These are phyloP conservation scores for Hippolais icterina DNA, from an alignment of 2,113 vertebrate genomes.

Conservation along the genomic window DNA sequence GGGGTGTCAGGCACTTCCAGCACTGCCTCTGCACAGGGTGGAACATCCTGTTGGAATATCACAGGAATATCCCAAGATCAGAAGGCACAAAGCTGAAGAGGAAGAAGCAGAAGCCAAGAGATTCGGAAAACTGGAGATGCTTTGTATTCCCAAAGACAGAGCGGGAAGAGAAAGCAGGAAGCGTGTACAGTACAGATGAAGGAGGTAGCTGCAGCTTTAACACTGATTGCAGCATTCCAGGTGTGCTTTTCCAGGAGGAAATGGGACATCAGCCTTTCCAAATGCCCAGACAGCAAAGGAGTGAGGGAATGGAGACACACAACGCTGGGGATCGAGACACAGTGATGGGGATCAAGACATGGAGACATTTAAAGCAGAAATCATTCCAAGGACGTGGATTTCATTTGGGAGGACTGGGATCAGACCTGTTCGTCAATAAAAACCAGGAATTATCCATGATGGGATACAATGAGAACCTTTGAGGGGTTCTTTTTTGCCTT, in stretches of 20 bases:
- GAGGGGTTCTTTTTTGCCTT: neutral
- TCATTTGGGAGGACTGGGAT: neutral
- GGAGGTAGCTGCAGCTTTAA: neutral
- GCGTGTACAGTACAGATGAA: accelerated
- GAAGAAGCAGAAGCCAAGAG: neutral
- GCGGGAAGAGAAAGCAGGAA: neutral
- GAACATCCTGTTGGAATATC: neutral
- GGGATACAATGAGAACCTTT: neutral
- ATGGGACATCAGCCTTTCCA: neutral
- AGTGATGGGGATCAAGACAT: neutral
- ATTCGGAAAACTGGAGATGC: neutral
- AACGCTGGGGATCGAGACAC: neutral
- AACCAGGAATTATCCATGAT: neutral
- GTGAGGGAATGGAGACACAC: neutral
- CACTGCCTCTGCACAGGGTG: neutral
- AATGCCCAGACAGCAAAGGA: neutral
- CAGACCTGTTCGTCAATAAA: neutral
- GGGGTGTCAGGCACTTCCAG: neutral
- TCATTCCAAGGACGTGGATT: neutral
- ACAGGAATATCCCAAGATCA: neutral
- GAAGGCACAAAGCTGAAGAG: slow-evolving; percentile 14
- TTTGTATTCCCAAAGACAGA: neutral
- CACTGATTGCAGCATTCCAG: neutral
- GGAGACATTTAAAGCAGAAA: neutral
- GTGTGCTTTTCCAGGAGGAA: neutral